Conservation (phyloP, 2,113 vertebrate species). For the Cromileptes altivelis region DNA sequence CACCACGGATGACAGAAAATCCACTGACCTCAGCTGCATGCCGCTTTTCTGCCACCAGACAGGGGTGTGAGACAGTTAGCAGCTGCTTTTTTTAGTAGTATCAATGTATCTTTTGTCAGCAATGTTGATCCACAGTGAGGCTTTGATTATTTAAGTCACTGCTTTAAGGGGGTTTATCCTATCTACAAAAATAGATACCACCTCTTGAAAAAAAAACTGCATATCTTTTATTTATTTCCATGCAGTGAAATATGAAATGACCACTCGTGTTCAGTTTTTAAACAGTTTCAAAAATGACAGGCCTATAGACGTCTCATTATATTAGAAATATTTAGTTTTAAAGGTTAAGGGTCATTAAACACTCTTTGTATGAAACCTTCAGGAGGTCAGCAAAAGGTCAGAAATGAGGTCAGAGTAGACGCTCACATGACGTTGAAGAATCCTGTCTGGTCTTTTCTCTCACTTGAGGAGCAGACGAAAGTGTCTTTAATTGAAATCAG, state of each 20-base stretch:
- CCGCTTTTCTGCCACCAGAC: constrained; percentile 25
- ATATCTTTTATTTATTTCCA: background rate
- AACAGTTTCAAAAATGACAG: background rate
- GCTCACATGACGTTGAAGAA: constrained; percentile 68
- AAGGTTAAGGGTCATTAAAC: constrained; percentile 33
- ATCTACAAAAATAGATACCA: background rate
- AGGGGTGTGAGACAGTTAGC: constrained; percentile 11
- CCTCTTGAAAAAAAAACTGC: background rate
- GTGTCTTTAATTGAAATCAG: constrained; percentile 88
- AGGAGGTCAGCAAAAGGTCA: constrained; percentile 73
- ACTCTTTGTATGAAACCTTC: constrained; percentile 30
- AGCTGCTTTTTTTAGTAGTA: constrained; percentile 15
- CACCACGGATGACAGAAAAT: constrained; percentile 40
- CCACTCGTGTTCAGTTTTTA: background rate
- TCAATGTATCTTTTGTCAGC: background rate
- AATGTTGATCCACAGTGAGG: background rate
- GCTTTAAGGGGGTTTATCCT: background rate
- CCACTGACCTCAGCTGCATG: constrained; percentile 38
- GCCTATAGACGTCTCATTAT: background rate
- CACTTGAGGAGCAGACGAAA: constrained; percentile 81
- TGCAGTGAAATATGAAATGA: background rate
- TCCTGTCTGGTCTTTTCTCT: constrained; percentile 81
- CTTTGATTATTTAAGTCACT: background rate
- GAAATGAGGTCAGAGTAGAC: constrained; percentile 74
- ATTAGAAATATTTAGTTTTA: constrained; percentile 22